Conservation (phyloP, 2,797 vertebrate species). For the Paedocypris micromegethes region DNA sequence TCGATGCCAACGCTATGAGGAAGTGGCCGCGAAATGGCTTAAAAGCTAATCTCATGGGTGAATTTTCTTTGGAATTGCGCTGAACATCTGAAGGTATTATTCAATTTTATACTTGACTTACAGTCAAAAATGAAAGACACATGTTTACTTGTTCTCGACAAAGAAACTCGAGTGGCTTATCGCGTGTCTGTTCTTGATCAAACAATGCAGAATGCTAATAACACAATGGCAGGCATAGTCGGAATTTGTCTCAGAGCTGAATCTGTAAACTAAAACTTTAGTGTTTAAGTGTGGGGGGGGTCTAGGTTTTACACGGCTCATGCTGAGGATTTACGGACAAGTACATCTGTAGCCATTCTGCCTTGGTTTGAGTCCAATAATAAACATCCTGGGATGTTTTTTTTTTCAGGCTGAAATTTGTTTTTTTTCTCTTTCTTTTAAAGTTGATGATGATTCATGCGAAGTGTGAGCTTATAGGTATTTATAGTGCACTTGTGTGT, state of each 20-base stretch:
- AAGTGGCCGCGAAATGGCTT: conserved; percentile 19
- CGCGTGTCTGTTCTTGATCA: not conserved
- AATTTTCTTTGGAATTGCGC: conserved; percentile 29
- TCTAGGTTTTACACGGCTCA: conserved; percentile 16
- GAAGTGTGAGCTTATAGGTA: conserved; percentile 16
- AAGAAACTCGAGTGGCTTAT: not conserved
- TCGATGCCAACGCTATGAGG: conserved; percentile 27
- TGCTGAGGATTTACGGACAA: conserved; percentile 26
- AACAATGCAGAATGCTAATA: not conserved
- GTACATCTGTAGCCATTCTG: conserved; percentile 21
- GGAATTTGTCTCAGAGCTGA: not conserved
- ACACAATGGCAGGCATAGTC: not conserved
- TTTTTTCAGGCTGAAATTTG: not conserved
- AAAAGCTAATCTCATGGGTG: conserved; percentile 31
- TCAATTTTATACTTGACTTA: conserved; percentile 25
- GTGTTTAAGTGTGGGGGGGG: no score
- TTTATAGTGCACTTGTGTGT: conserved; percentile 25
- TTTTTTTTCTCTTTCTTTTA: conserved; percentile 27
- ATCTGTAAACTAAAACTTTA: not conserved
- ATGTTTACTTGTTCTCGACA: conserved; percentile 18
- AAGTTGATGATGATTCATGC: conserved; percentile 39
- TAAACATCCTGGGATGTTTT: conserved; percentile 15
- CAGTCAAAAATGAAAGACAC: conserved; percentile 18
- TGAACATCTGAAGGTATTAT: conserved; percentile 41
- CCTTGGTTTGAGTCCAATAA: conserved; percentile 10